These are phyloP conservation scores for Eulemur albifrons DNA, from an alignment of 2,797 vertebrate genomes.

Conservation along the genomic window DNA sequence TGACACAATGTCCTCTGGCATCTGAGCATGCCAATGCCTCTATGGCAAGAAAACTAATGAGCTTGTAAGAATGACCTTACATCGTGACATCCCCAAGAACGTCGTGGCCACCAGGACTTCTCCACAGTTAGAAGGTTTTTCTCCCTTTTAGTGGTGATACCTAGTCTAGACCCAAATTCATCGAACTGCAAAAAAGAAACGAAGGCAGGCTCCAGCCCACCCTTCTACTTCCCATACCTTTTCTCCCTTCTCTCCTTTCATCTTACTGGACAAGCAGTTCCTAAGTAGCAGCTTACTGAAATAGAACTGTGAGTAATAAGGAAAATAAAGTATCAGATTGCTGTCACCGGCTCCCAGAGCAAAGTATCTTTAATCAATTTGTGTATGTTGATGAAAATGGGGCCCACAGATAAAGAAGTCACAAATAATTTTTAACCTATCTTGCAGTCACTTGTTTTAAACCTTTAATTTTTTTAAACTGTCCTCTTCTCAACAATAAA, in stretches of 20 bases:
- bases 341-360: neutral
- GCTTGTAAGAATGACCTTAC: neutral
- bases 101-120: neutral
- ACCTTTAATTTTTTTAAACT: neutral
- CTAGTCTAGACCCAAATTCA: neutral
- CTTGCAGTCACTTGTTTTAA: neutral
- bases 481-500: neutral
- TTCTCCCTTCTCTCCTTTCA: neutral
- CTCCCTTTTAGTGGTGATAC: neutral
- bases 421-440: neutral
- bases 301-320: neutral
- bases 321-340: neutral
- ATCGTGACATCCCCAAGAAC: neutral
- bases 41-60: constrained; percentile 24
- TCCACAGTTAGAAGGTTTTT: neutral
- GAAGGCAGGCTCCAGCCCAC: neutral
- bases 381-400: neutral
- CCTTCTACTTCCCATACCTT: neutral
- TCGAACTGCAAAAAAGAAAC: neutral
- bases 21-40: neutral
- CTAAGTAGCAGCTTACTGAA: neutral
- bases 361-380: neutral
- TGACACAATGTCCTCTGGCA: constrained; percentile 45
- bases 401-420: neutral
- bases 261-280: neutral